Evolutionary conservation across 53 echinoderm and acorn worm species (phyloP), one percentile per base, ranked within the genome.

Genomic region (Holothuria leucospilota): DNA sequence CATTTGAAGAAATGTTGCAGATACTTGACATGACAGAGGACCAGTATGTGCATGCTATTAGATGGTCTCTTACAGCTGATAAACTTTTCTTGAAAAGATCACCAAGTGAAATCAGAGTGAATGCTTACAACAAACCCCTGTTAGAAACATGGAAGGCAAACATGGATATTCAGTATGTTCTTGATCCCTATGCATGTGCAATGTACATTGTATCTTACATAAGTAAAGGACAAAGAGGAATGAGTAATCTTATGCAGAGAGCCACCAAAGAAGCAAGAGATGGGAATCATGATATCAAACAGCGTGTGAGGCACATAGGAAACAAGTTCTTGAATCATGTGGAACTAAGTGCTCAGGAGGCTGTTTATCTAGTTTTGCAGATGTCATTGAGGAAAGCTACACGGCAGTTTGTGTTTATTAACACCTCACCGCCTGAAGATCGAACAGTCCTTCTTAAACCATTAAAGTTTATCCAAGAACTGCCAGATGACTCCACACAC

Each of bases 111-210:
- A 34, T 34, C 34, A 34, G 34, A 34, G 3, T 34, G 8, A 92
- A 92, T 82, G 63, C 51, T 6, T 92, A 89, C 75, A 92, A 92
- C 68, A 63, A 86, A 15, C 60, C 30, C 39, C 34, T 92, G 12
- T 1, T 92, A 63, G 52, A 60, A 86, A 85, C 89, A 12, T 89
- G 34, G 34, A 34, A 34, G 34, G 34, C 34, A 34, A 34, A 34
- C 34, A 34, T 34, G 34, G 34, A 34, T 89, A 89, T 81, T 86
- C 53, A 86, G 86, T 20, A 92, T 64, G 69, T 89, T 6, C 72
- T 69, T 46, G 82, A 89, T 82, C 67, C 86, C 16, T 92, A 89
- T 82, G 89, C 92, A 20, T 92, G 92, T 86, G 51, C 81, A 81
- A 24, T 60, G 85, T 41, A 77, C 84, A n/a, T 85, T 89, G 89